phyloP scores from a whole-genome alignment of 1,140 invertebrate genomes.

The Drosophila miranda region DNA sequence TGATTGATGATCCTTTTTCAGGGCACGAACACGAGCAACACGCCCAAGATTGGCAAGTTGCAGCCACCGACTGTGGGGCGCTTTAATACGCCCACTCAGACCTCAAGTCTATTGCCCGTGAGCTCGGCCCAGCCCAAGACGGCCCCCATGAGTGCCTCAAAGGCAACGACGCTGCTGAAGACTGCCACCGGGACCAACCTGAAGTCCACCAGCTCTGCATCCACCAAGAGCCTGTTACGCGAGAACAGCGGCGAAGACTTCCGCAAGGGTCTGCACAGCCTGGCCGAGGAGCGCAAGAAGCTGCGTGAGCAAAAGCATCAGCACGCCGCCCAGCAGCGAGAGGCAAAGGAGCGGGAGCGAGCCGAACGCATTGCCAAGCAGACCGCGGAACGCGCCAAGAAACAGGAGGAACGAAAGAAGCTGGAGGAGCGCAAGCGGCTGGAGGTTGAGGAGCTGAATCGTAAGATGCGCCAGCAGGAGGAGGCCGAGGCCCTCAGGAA shows the following conservation, averaged over 20 bases:
- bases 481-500: constrained; percentile 81
- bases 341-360: constrained; percentile 84
- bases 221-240: constrained; percentile 62
- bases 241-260: constrained; percentile 78
- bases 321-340: constrained; percentile 84
- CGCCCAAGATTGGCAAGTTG: constrained; percentile 68
- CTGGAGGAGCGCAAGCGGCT: constrained; percentile 82
- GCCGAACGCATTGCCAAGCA: constrained; percentile 83
- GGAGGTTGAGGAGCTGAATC: constrained; percentile 83
- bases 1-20: background rate
- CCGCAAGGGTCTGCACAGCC: constrained; percentile 71
- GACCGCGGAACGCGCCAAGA: constrained; percentile 84
- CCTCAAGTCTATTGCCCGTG: constrained; percentile 18
- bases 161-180: constrained; percentile 54
- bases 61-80: constrained; percentile 60
- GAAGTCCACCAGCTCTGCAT: constrained; percentile 43
- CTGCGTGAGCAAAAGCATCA: constrained; percentile 85
- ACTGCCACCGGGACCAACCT: constrained; percentile 54
- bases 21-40: constrained; percentile 37
- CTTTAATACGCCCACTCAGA: constrained; percentile 77
- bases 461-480: constrained; percentile 82
- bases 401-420: constrained; percentile 83
- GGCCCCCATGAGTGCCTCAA: constrained; percentile 65
- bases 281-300: constrained; percentile 84
- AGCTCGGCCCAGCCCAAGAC: constrained; percentile 63